Conservation (phyloP, 1,140 invertebrate genomes). For the Drosophila subobscura region DNA sequence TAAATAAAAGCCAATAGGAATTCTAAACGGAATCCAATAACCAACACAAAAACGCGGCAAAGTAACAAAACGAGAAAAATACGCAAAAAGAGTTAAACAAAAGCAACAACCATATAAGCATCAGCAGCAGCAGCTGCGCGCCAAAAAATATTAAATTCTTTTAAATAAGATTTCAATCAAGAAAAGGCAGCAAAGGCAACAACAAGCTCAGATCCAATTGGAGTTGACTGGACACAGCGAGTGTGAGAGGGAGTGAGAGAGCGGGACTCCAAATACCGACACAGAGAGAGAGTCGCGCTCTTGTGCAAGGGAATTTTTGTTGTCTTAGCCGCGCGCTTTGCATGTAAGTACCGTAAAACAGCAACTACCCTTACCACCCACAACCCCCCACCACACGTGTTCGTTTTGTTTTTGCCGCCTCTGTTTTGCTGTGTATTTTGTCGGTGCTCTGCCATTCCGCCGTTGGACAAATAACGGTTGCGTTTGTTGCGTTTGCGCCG, state of each 20-base stretch:
- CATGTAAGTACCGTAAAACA: conserved; percentile 51
- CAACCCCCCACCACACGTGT: conserved; percentile 1
- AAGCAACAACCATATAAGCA: conserved; percentile 23
- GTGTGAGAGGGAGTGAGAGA: conserved; percentile 23
- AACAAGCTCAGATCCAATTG: conserved; percentile 37
- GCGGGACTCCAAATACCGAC: neutral
- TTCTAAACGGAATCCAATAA: neutral
- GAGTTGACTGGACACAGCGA: conserved; percentile 30
- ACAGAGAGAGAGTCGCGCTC: no score
- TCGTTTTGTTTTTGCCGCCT: conserved; percentile 73
- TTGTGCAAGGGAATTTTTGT: conserved; percentile 46
- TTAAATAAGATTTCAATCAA: conserved; percentile 55
- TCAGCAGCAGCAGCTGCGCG: conserved; percentile 10
- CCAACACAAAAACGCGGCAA: conserved; percentile 37
- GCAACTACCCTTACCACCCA: conserved; percentile 2
- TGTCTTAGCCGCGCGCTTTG: conserved; percentile 59
- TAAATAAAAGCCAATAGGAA: conserved; percentile 19
- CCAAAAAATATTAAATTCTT: conserved; percentile 50
- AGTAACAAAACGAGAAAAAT: conserved; percentile 1
- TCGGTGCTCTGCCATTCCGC: no score
- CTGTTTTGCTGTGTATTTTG: conserved; percentile 50
- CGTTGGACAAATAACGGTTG: conserved; percentile 1
- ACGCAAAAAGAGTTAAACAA: conserved; percentile 5
- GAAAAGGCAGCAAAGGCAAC: conserved; percentile 11
- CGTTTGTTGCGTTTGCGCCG: conserved; percentile 37